Evolutionary conservation across 2,113 vertebrate species (phyloP).

Genomic region (Edolisoma coerulescens): DNA sequence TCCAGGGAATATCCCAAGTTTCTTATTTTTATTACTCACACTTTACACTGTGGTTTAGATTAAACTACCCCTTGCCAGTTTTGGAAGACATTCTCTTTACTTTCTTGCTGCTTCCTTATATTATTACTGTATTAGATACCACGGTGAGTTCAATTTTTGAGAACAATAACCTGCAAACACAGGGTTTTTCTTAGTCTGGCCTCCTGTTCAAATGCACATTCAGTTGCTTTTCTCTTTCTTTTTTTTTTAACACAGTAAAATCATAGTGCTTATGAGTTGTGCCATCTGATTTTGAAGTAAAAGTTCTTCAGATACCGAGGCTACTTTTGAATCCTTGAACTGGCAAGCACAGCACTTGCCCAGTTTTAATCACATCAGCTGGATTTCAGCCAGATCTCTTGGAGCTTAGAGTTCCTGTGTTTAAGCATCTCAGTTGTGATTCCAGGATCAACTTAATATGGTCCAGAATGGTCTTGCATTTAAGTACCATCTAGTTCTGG

Average conservation of each 20-base stretch:
- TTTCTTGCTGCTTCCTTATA: neutral
- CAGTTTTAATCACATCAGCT: neutral
- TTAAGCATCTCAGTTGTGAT: neutral
- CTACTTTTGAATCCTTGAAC: neutral
- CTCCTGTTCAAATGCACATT: neutral
- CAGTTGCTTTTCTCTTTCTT: neutral
- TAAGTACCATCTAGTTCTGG: neutral
- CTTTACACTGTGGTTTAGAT: constrained; percentile 41
- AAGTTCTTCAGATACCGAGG: neutral
- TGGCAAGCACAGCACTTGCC: neutral
- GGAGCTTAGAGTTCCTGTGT: neutral
- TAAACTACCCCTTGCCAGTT: constrained; percentile 38
- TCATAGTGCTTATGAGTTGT: neutral
- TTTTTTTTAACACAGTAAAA: neutral
- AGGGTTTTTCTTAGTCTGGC: neutral
- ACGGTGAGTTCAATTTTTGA: neutral
- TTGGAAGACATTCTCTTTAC: constrained; percentile 25
- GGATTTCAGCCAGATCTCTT: neutral
- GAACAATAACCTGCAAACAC: neutral
- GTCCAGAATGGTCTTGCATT: neutral
- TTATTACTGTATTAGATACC: neutral
- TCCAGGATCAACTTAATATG: neutral
- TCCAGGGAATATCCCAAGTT: constrained; percentile 13
- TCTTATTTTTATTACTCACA: constrained; percentile 59
- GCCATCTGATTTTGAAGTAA: neutral